Evolutionary conservation across 2,113 vertebrate genomes (phyloP), one percentile per base, ranked within the genome.

Genomic region (Capricornis sumatraensis): DNA sequence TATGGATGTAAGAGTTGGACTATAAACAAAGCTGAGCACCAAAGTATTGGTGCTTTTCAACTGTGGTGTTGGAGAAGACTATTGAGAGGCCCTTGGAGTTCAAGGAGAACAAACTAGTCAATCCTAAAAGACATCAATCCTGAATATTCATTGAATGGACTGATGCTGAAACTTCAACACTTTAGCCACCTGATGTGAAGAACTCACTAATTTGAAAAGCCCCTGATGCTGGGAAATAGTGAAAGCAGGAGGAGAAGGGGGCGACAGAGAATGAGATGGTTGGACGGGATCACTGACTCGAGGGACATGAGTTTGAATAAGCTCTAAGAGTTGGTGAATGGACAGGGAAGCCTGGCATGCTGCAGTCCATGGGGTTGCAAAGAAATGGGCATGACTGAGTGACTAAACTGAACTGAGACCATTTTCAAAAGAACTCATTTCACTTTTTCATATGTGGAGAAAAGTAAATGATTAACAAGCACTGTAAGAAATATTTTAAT

Each of bases 401-500:
- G 64, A 71, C n/a, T 71, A 71, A 71, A 71, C 64, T 36, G n/a
- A 71, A 71, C 64, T 71, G 17, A 71, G 71, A 47, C 43, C 15
- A 30, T 79, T 79, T 50, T 50, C 45, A 58, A 36, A 43, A 55
- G 23, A 60, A 40, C 2, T 81, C 8, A 33, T 81, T 84, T 50
- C 36, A 52, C 30, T 93, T 91, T 64, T 95, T 87, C 40, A 78
- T n/a, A 81, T 21, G 9, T 55, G 67, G 30, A 87, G 50, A 96
- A 84, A 45, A 90, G 6, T 7, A 83, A 95, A 91, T 89, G 45
- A 88, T 84, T 83, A 93, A 87, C 0, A 60, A 87, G 27, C 10
- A 60, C 40, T 43, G 13, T 82, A 78, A 87, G 55, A 90, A 93
- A 93, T 88, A 92, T 83, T 90, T 89, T 82, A 94, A 87, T 50